A percentile compares a stretch with the other conserved stretches of the same genome.
Conservation (phyloP, 2,113 vertebrate species). For the Cyanistes caeruleus region DNA sequence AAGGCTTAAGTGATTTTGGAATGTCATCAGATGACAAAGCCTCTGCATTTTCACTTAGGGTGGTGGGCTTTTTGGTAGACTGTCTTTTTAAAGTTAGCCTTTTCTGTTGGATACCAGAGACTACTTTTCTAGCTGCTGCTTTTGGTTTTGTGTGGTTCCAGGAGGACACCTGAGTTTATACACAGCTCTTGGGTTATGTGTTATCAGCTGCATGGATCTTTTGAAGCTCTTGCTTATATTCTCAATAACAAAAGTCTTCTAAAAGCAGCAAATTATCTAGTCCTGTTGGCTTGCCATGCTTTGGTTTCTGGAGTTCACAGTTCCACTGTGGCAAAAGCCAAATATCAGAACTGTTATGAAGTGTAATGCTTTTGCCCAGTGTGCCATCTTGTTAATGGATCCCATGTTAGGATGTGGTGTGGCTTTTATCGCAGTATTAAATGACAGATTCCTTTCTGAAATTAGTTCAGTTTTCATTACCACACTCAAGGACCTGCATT, state of each 20-base stretch:
- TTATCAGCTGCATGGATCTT: neutral
- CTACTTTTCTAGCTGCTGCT: neutral
- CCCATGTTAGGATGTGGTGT: neutral
- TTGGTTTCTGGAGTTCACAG: neutral
- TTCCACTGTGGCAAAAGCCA: fast-evolving
- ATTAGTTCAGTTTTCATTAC: neutral
- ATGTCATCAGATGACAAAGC: neutral
- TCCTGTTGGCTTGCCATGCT: neutral
- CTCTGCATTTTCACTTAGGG: neutral
- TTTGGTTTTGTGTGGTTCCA: neutral
- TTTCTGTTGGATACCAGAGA: neutral
- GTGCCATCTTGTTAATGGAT: neutral
- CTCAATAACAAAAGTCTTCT: neutral
- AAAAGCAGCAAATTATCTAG: neutral
- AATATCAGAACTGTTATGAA: neutral
- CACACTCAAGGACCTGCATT: neutral
- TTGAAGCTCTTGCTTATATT: neutral
- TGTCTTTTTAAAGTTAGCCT: neutral
- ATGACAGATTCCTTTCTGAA: neutral
- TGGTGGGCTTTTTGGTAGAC: neutral
- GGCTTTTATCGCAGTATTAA: neutral
- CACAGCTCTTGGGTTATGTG: neutral
- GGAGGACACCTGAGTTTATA: neutral
- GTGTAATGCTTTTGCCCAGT: neutral
- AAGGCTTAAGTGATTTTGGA: neutral